phyloP scores from a whole-genome alignment of 1,140 invertebrate genomes.

The Pachyrhynchus sulphureomaculatus region DNA sequence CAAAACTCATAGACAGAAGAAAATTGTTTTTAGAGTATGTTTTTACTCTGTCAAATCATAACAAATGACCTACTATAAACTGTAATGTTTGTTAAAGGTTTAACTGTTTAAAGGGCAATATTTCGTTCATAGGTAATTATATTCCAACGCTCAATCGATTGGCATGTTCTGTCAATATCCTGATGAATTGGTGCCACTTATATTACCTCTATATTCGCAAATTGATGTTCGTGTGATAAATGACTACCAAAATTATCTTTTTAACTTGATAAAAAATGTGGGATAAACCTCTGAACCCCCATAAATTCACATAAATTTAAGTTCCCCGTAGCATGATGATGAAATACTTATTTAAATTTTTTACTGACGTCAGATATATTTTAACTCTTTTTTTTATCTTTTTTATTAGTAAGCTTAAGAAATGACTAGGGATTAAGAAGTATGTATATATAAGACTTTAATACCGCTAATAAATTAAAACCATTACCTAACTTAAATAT shows the following conservation, averaged over 20 bases:
- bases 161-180: conserved; percentile 12
- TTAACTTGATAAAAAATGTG: conserved; percentile 17
- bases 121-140: conserved; percentile 11
- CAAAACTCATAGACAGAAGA: no score
- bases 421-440: not conserved
- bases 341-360: not conserved
- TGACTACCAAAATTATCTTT: conserved; percentile 11
- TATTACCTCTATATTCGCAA: conserved; percentile 9
- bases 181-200: conserved; percentile 15
- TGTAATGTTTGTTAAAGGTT: not conserved
- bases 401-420: conserved; percentile 1
- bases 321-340: not conserved
- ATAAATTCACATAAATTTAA: conserved; percentile 1
- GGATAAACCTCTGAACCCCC: not conserved
- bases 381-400: not conserved
- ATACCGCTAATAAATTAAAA: not conserved
- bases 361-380: not conserved
- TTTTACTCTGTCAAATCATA: no score
- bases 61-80: no score
- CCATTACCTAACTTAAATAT: not conserved
- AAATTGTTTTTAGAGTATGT: no score
- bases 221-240: conserved; percentile 12
- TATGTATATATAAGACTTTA: not conserved
- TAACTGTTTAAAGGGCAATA: conserved; percentile 6
- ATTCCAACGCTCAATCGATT: conserved; percentile 7